Evolutionary conservation across 2,113 vertebrate genomes (phyloP), one percentile per base, ranked within the genome.

Genomic region (Crotophaga sulcirostris): DNA sequence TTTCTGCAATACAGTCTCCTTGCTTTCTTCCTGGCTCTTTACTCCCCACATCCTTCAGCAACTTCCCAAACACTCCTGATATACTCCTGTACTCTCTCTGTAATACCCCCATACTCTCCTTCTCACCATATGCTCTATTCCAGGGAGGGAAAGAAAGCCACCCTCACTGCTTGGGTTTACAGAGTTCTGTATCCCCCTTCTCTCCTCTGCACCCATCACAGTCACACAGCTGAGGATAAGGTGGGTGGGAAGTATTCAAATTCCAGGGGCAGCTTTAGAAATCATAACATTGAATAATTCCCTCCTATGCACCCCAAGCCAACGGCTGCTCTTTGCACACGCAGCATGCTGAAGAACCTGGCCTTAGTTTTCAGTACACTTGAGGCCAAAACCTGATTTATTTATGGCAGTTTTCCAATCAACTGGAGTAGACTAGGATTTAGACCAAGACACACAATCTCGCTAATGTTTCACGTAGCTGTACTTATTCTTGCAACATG

Each of bases 401-500:
- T 70, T 87, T 62, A 66, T 81, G 92, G 87, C 82, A 86, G 12
- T 77, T 77, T 89, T 95, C 93, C 92, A 92, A 17, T 63, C 63
- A 87, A 36, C 26, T 90, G 63, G 82, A 83, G 59, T n/a, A 84
- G 24, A 75, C 18, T 69, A 87, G 56, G 69, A 31, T n/a, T 85
- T 55, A 44, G 25, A 29, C 33, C 1, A 13, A 73, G 58, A 73
- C 36, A 64, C 44, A 82, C n/a, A 18, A 62, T 69, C 74, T 79
- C 2, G 1, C 66, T 91, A 19, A 89, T 66, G 38, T 95, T 94
- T 93, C 33, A 19, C 33, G 20, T 55, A 80, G 67, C 70, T 94
- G 49, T 55, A 55, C 33, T 93, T 84, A n/a, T 29, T 90, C 64
- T 84, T 90, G 60, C 76, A 90, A 88, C 85, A 92, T 8, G 13